Conservation (phyloP, 2,113 vertebrate species). For the Pomatorhinus ruficollis region DNA sequence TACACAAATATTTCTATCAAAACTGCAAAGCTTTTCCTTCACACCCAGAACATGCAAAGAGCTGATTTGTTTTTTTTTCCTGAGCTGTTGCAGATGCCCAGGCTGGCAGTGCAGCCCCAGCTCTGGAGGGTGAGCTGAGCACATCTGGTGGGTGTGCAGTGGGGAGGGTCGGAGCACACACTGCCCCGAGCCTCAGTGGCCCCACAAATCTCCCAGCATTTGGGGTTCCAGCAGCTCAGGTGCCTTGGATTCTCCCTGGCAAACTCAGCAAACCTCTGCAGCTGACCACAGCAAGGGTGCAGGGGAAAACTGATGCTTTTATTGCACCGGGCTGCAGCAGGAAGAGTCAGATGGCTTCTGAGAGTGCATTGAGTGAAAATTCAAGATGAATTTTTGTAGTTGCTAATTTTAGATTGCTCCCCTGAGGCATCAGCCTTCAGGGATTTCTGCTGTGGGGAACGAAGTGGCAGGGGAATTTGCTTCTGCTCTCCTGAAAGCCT, state of each 20-base stretch:
- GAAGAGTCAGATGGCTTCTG: background rate
- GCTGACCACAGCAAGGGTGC: background rate
- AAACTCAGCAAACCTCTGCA: background rate
- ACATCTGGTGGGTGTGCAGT: background rate
- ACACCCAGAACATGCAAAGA: background rate
- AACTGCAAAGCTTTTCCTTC: background rate
- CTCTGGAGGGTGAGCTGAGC: background rate
- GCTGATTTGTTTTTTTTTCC: background rate
- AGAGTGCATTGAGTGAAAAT: background rate
- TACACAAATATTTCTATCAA: background rate
- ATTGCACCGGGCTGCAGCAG: background rate
- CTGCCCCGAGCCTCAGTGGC: background rate
- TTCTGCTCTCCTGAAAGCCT: background rate
- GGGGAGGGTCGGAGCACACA: fast-evolving
- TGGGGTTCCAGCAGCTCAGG: background rate
- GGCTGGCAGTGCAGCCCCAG: background rate
- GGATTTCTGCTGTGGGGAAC: conserved; percentile 7
- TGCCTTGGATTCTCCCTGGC: background rate
- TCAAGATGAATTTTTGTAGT: background rate
- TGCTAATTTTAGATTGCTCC: conserved; percentile 37
- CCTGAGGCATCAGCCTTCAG: background rate
- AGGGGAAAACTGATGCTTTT: background rate
- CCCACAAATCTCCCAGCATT: background rate
- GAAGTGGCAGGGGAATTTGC: background rate
- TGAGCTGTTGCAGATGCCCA: background rate